Base-by-base conservation (phyloP, 1,140 invertebrate genomes). In the Micrasema minimum region DNA sequence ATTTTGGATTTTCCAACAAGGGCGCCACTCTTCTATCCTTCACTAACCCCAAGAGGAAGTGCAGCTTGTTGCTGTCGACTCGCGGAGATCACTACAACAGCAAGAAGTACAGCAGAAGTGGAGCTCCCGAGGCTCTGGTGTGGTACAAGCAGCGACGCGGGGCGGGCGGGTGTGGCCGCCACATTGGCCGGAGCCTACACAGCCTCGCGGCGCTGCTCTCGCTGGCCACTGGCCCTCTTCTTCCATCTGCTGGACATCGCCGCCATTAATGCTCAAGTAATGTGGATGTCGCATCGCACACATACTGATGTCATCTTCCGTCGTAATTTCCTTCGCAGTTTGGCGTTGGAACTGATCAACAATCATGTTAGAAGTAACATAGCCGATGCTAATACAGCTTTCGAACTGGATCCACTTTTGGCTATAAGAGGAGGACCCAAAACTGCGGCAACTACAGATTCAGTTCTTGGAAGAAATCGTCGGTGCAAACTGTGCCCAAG, bases 211-310 rank as follows among this genome's bases (percentile, higher is more conserved):
- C 77, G 82, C 51, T 82, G 82, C 53, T 80, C 82, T 72, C 81
- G 85, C 76, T 87, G 86, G 86, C 81, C 83, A 5, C 73, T 85
- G 7, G 81, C 83, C 9, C 72, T 87, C 46, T 87, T 87, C 76
- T 86, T 82, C 64, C 80, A 80, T 38, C 71, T 86, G 12, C 71
- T 87, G 10, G 84, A 87, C 75, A 81, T 88, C 73, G 83, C 83
- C n/a, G 78, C 83, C 9, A 77, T 86, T 0, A 86, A 85, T 74
- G 79, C 83, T 53, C 81, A 84, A 78, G 80, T 86, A 1, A 73
- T 84, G 41, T 84, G 81, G 80, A 75, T 79, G 72, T 75, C 78
- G 76, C 45, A 75, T 77, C 61, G 80, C 78, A 72, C 57, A 55
- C 50, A 74, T 71, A 6, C 76, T 55, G 50, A 66, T 71, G 70